A percentile compares a stretch with the other conserved stretches of the same genome.
phyloP scores from a whole-genome alignment of 2,888 invertebrate genomes.

The Polietes domitor region DNA sequence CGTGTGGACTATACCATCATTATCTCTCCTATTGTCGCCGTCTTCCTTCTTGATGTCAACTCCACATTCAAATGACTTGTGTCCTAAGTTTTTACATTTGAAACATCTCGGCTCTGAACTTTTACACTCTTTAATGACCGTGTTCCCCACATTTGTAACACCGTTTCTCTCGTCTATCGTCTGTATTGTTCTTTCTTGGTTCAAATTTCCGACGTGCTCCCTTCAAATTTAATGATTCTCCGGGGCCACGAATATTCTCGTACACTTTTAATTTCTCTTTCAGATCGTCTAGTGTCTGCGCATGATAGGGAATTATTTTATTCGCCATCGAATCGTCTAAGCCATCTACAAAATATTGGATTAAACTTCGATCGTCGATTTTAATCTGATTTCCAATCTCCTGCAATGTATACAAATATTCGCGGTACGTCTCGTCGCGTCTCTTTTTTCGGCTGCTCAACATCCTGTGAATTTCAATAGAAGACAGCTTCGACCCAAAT shows the following conservation, averaged over 20 bases:
- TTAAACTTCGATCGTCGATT: constrained; percentile 38
- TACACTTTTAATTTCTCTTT: constrained; percentile 37
- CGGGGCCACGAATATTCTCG: constrained; percentile 18
- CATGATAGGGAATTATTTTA: constrained; percentile 44
- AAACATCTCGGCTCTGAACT: not conserved
- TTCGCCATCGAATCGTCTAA: constrained; percentile 25
- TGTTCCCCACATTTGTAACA: constrained; percentile 36
- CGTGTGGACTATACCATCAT: not conserved
- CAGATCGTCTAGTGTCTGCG: constrained; percentile 27
- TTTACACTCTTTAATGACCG: constrained; percentile 12
- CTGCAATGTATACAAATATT: constrained; percentile 60
- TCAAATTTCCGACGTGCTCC: not conserved
- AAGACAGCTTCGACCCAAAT: constrained; percentile 38
- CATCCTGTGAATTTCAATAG: constrained; percentile 51
- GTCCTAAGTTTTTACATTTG: constrained; percentile 22
- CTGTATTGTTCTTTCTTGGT: not conserved
- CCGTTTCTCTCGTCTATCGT: not conserved
- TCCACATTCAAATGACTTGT: constrained; percentile 4
- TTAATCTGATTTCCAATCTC: constrained; percentile 49
- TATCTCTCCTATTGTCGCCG: not conserved
- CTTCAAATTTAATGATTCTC: not conserved
- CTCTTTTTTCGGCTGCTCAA: constrained; percentile 32
- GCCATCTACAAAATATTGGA: constrained; percentile 53
- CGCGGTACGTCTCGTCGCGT: constrained; percentile 38
- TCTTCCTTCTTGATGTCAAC: not conserved